Evolutionary conservation across 2,888 invertebrate genomes (phyloP).

Genomic region (Patella pellucida): DNA sequence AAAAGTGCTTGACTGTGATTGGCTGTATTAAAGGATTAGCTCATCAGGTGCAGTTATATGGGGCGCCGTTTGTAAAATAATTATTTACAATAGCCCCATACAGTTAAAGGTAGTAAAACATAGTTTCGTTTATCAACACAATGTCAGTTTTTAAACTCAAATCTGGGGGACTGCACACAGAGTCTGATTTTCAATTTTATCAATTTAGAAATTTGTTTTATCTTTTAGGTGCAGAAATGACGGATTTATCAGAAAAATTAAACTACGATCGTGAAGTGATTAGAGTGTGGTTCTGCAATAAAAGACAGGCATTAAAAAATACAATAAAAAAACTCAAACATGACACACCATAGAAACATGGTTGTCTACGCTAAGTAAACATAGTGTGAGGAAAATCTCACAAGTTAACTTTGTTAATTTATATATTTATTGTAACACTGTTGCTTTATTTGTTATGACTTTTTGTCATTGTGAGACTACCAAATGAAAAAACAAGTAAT

Average conservation of each 20-base stretch:
- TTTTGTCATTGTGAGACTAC: background rate
- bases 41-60: no score
- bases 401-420: background rate
- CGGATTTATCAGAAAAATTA: constrained; percentile 92
- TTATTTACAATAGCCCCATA: no score
- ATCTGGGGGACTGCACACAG: no score
- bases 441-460: constrained; percentile 11
- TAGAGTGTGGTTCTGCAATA: constrained; percentile 99
- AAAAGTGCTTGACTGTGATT: no score
- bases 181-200: no score
- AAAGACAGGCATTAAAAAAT: constrained; percentile 96
- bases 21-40: no score
- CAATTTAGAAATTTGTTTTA: no score
- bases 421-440: constrained; percentile 6
- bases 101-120: no score
- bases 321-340: constrained; percentile 79
- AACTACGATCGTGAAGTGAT: constrained; percentile 98
- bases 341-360: constrained; percentile 47
- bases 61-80: no score
- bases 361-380: background rate
- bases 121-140: no score
- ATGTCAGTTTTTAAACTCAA: no score
- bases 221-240: constrained; percentile 91
- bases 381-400: background rate
- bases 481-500: no score